A percentile compares a stretch with the other conserved stretches of the same genome.
These are phyloP conservation scores for Ecdyonurus torrentis DNA, from an alignment of 2,888 invertebrate species.

Conservation along the genomic window DNA sequence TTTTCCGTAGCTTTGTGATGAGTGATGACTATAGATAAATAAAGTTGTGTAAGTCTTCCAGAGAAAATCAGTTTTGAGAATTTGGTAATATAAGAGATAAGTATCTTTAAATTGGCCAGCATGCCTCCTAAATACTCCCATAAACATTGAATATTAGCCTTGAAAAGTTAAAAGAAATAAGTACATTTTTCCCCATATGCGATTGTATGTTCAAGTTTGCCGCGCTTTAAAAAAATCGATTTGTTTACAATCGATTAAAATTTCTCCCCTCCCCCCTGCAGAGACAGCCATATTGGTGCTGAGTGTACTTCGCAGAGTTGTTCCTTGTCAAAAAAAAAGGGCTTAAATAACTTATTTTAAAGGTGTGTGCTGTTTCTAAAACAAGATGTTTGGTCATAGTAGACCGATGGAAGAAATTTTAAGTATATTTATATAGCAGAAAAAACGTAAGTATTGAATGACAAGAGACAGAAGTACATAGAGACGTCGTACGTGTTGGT, in stretches of 20 bases:
- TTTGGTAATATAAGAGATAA: no score
- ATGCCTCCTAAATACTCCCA: no score
- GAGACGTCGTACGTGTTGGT: not conserved
- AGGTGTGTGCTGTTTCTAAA: not conserved
- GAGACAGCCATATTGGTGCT: conserved; percentile 11
- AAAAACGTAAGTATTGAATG: not conserved
- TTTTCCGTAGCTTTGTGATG: no score
- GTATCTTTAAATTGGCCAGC: no score
- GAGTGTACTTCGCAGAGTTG: not conserved
- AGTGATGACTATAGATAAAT: no score
- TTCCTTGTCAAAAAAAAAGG: not conserved
- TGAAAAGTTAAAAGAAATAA: no score
- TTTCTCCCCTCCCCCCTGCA: conserved; percentile 10
- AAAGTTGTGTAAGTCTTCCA: no score
- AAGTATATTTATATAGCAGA: not conserved
- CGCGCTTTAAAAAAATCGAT: no score
- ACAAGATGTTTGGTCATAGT: not conserved
- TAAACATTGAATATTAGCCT: no score
- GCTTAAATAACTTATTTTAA: not conserved
- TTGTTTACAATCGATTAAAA: not conserved
- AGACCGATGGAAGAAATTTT: not conserved
- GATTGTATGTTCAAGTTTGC: no score
- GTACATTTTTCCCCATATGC: no score
- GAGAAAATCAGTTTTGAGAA: no score
- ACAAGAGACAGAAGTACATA: not conserved